phyloP scores from a whole-genome alignment of 2,888 invertebrate species.

The Meta bourneti region DNA sequence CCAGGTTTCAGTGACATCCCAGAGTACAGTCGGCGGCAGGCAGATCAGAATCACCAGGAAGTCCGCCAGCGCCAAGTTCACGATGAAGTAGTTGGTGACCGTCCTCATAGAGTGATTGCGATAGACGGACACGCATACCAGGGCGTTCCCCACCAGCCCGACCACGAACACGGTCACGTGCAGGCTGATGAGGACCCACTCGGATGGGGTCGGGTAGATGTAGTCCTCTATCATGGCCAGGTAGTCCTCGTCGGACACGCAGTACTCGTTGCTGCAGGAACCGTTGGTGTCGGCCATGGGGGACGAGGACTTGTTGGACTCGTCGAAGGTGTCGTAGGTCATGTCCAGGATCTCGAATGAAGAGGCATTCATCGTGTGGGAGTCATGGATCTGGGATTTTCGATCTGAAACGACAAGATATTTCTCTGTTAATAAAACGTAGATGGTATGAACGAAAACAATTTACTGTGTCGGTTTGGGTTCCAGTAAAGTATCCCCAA shows the following conservation, averaged over 20 bases:
- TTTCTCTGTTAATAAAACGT: background rate
- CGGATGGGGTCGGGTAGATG: constrained; percentile 86
- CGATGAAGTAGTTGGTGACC: constrained; percentile 96
- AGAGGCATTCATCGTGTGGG: background rate
- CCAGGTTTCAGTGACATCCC: constrained; percentile 96
- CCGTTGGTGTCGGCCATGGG: background rate
- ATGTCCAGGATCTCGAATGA: constrained; percentile 34
- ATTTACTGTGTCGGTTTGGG: too few relatives aligned
- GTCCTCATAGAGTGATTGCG: constrained; percentile 93
- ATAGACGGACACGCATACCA: constrained; percentile 94
- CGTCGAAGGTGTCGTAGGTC: constrained; percentile 16
- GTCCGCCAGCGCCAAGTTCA: constrained; percentile 90
- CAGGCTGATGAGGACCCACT: constrained; percentile 89
- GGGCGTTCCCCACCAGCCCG: constrained; percentile 91
- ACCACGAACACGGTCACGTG: constrained; percentile 90
- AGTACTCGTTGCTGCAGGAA: constrained; percentile 78
- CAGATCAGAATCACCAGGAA: constrained; percentile 94
- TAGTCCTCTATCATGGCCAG: constrained; percentile 84
- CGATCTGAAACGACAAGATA: background rate
- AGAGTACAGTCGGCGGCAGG: constrained; percentile 91
- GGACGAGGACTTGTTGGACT: constrained; percentile 12
- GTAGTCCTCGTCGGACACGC: constrained; percentile 84
- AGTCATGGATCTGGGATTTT: background rate
- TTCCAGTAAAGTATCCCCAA: too few relatives aligned
- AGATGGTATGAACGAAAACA: too few relatives aligned